Conservation (phyloP, 2,113 vertebrate species). For the Felis chaus region DNA sequence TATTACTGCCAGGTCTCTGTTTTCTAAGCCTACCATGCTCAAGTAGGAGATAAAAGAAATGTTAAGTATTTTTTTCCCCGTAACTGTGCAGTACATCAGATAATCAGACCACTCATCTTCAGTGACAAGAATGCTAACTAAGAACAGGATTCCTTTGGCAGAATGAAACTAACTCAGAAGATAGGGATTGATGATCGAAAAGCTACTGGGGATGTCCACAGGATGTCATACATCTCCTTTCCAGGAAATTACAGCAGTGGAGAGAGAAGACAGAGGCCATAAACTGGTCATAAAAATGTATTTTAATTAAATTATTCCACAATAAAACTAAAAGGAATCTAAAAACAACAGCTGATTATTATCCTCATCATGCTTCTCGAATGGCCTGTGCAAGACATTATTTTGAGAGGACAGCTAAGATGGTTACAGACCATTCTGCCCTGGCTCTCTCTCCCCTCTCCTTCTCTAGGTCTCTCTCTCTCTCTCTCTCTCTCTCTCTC, state of each 20-base stretch:
- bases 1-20: neutral
- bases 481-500: neutral
- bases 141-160: slow-evolving; percentile 41
- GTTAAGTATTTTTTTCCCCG: neutral
- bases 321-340: slow-evolving; percentile 80
- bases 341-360: slow-evolving; percentile 75
- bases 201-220: slow-evolving; percentile 77
- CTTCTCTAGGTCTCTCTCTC: neutral
- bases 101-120: slow-evolving; percentile 71
- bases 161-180: slow-evolving; percentile 77
- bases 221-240: slow-evolving; percentile 77
- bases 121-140: slow-evolving; percentile 54
- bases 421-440: slow-evolving; percentile 44
- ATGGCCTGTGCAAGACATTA: slow-evolving; percentile 63
- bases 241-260: slow-evolving; percentile 81
- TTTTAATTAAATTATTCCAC: slow-evolving; percentile 83
- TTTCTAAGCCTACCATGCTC: neutral
- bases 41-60: slow-evolving; percentile 2
- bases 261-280: slow-evolving; percentile 72
- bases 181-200: slow-evolving; percentile 64
- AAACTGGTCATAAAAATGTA: slow-evolving; percentile 81
- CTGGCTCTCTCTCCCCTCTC: neutral
- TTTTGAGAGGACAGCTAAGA: slow-evolving; percentile 62
- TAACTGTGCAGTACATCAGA: slow-evolving; percentile 50
- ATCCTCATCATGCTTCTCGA: slow-evolving; percentile 63